These are phyloP conservation scores for Lucilia sericata DNA, from an alignment of 1,140 invertebrate species.

Conservation along the genomic window DNA sequence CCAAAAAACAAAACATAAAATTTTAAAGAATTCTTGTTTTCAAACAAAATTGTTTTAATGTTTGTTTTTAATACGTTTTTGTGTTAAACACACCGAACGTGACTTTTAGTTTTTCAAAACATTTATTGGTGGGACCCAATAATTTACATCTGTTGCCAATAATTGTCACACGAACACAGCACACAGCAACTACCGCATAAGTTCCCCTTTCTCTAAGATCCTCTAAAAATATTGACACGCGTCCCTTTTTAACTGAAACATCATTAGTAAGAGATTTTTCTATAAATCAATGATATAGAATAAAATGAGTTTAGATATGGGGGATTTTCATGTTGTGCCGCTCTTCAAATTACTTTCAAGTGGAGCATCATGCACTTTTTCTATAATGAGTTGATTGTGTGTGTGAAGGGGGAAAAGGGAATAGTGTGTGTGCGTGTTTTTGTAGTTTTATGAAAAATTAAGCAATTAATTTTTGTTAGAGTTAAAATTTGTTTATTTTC, in stretches of 20 bases:
- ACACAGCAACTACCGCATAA: background rate
- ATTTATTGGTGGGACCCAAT: slow-evolving; percentile 29
- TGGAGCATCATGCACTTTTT: slow-evolving; percentile 30
- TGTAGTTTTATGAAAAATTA: slow-evolving; percentile 24
- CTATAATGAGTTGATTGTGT: background rate
- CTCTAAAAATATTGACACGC: slow-evolving; percentile 19
- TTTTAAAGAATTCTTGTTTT: background rate
- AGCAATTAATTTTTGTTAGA: slow-evolving; percentile 33
- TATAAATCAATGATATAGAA: slow-evolving; percentile 25
- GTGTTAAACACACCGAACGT: slow-evolving; percentile 15
- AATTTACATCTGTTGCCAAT: slow-evolving; percentile 39
- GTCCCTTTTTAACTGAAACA: background rate
- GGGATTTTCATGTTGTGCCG: slow-evolving; percentile 16
- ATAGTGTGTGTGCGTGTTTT: background rate
- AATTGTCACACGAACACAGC: background rate
- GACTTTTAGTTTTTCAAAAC: slow-evolving; percentile 34
- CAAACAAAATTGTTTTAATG: background rate
- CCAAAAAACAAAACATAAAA: background rate
- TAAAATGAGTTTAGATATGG: background rate
- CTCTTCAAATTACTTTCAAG: slow-evolving; percentile 31
- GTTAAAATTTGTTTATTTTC: background rate
- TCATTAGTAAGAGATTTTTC: background rate
- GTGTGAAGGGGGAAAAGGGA: too few relatives aligned
- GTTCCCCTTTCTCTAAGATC: background rate
- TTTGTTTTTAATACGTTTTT: slow-evolving; percentile 20